A percentile compares a stretch with the other conserved stretches of the same genome.
Evolutionary conservation across 1,140 invertebrate species (phyloP).

Genomic region (Tribolium madens): DNA sequence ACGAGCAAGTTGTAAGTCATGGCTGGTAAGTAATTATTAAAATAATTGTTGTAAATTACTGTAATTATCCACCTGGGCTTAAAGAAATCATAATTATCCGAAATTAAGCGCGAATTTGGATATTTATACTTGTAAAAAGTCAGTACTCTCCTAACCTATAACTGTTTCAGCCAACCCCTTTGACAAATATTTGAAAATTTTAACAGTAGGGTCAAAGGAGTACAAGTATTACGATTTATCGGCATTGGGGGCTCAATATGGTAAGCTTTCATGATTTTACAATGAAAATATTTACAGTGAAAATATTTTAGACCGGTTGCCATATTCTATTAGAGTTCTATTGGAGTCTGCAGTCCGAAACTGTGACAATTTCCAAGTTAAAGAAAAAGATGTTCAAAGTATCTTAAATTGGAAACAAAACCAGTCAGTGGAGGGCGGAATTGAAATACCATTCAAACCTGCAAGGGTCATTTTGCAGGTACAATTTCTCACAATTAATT

Average conservation of each 20-base stretch:
- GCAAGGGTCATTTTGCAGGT: slow-evolving; percentile 96
- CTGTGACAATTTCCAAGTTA: slow-evolving; percentile 95
- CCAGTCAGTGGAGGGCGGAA: slow-evolving; percentile 75
- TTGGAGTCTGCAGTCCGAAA: slow-evolving; percentile 96
- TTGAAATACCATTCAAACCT: slow-evolving; percentile 97
- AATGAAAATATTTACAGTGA: slow-evolving; percentile 20
- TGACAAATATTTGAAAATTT: slow-evolving; percentile 74
- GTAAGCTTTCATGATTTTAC: slow-evolving; percentile 69
- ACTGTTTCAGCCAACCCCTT: slow-evolving; percentile 78
- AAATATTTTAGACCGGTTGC: slow-evolving; percentile 77
- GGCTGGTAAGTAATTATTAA: slow-evolving; percentile 45
- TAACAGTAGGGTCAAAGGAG: slow-evolving; percentile 74
- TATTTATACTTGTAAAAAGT: no score
- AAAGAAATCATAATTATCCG: not conserved
- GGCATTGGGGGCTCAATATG: slow-evolving; percentile 79
- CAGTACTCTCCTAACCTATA: slow-evolving; percentile 15
- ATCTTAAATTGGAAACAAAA: slow-evolving; percentile 92
- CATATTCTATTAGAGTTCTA: slow-evolving; percentile 93
- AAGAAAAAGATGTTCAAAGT: slow-evolving; percentile 87
- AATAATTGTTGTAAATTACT: not conserved
- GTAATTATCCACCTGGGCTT: not conserved
- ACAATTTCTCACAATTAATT: slow-evolving; percentile 23
- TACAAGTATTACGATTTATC: slow-evolving; percentile 84
- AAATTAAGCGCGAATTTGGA: not conserved
- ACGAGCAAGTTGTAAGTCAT: slow-evolving; percentile 47